A percentile compares a stretch with the other conserved stretches of the same genome.
These are phyloP conservation scores for Leptatherina wallacei DNA, from an alignment of 2,797 vertebrate species.

Conservation along the genomic window DNA sequence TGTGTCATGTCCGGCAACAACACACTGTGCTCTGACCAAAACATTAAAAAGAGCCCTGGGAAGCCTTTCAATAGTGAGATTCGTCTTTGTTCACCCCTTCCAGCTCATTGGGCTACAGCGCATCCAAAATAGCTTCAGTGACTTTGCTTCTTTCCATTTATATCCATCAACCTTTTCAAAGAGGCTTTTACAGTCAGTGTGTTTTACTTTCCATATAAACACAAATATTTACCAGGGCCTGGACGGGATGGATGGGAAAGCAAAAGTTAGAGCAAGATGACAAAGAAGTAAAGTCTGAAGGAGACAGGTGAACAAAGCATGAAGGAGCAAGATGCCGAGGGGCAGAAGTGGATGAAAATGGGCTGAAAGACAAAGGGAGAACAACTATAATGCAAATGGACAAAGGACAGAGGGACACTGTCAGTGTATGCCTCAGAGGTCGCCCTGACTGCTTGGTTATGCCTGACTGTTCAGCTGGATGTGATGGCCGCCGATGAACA, in stretches of 20 bases:
- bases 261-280: slow-evolving; percentile 26
- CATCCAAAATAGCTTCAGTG: slow-evolving; percentile 52
- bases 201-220: slow-evolving; percentile 33
- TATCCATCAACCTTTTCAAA: slow-evolving; percentile 39
- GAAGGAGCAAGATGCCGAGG: slow-evolving; percentile 21
- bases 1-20: slow-evolving; percentile 10
- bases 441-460: slow-evolving; percentile 55
- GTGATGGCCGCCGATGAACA: slow-evolving; percentile 62
- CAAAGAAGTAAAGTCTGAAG: slow-evolving; percentile 21
- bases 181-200: slow-evolving; percentile 32
- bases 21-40: slow-evolving; percentile 21
- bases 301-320: slow-evolving; percentile 54
- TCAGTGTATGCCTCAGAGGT: slow-evolving; percentile 66
- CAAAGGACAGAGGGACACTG: slow-evolving; percentile 74
- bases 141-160: slow-evolving; percentile 46
- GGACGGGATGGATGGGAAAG: slow-evolving; percentile 4
- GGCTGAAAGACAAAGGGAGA: slow-evolving; percentile 10
- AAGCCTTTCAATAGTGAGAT: slow-evolving; percentile 33
- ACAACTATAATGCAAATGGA: slow-evolving; percentile 64
- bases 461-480: slow-evolving; percentile 71
- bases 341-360: slow-evolving; percentile 26
- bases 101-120: slow-evolving; percentile 26
- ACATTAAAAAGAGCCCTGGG: slow-evolving; percentile 34
- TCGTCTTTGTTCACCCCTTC: slow-evolving; percentile 53
- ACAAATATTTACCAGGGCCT: slow-evolving; percentile 15